Conservation (phyloP, 2,888 invertebrate species). For the Rotaria socialis region DNA sequence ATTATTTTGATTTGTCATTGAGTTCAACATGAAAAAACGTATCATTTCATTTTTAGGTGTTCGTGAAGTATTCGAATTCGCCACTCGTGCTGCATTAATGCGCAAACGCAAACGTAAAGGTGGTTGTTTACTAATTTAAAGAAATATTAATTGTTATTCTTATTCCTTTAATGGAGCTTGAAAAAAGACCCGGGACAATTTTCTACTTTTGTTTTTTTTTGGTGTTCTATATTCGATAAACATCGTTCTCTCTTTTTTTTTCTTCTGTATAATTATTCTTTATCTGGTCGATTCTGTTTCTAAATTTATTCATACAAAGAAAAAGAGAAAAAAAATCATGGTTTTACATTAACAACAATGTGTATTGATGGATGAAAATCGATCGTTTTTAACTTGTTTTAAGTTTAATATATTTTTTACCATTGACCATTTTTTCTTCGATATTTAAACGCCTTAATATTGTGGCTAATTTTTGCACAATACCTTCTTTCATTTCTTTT, state of each 20-base stretch:
- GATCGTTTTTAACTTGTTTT: background rate
- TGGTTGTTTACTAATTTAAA: background rate
- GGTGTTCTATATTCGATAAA: background rate
- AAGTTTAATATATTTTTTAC: background rate
- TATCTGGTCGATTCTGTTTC: background rate
- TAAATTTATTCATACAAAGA: background rate
- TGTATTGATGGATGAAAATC: background rate
- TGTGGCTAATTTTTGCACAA: background rate
- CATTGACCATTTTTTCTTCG: background rate
- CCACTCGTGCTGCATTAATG: constrained; percentile 83
- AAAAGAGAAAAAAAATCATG: background rate
- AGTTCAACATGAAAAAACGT: too few species aligned
- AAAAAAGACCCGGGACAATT: background rate
- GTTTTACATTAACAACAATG: background rate
- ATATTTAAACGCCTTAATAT: background rate
- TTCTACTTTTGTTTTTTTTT: background rate
- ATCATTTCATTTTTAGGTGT: constrained; percentile 62
- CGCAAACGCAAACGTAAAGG: background rate
- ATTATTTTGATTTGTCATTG: background rate
- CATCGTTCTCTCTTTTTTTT: background rate
- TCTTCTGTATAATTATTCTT: background rate
- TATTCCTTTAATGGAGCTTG: background rate
- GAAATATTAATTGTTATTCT: too few species aligned
- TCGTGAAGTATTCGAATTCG: constrained; percentile 96
- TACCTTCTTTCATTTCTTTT: background rate